phyloP scores from a whole-genome alignment of 2,888 invertebrate species.

The Cyaniris semiargus region DNA sequence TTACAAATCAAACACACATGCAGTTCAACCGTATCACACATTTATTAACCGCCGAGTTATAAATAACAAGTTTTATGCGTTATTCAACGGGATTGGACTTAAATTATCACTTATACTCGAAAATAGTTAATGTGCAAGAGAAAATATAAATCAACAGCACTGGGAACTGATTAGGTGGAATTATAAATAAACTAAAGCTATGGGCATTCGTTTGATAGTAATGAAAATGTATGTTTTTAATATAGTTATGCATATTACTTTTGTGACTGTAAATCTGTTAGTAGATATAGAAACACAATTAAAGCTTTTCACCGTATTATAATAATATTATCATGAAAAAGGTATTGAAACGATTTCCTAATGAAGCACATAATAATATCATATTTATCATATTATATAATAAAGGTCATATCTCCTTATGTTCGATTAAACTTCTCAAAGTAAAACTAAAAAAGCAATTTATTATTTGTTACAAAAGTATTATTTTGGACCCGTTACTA shows the following conservation, averaged over 20 bases:
- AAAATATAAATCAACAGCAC: slow-evolving; percentile 30
- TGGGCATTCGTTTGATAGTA: not conserved
- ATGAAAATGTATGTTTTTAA: slow-evolving; percentile 11
- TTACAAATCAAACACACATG: slow-evolving; percentile 17
- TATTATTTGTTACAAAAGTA: too few relatives aligned
- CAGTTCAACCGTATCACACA: slow-evolving; percentile 21
- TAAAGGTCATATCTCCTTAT: too few relatives aligned
- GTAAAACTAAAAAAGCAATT: too few relatives aligned
- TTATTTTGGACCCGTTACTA: too few relatives aligned
- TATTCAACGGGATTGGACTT: slow-evolving; percentile 22
- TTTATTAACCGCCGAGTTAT: slow-evolving; percentile 1
- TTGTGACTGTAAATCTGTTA: too few relatives aligned
- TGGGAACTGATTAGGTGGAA: slow-evolving; percentile 13
- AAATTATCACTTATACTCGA: slow-evolving; percentile 22
- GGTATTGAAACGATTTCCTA: too few relatives aligned
- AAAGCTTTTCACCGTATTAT: too few relatives aligned
- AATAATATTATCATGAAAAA: too few relatives aligned
- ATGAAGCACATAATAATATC: too few relatives aligned
- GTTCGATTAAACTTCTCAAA: too few relatives aligned
- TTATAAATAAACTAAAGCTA: slow-evolving; percentile 23
- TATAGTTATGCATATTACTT: not conserved
- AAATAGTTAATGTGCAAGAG: slow-evolving; percentile 19
- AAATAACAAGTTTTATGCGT: slow-evolving; percentile 22
- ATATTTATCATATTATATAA: too few relatives aligned
- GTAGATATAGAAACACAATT: too few relatives aligned